These are phyloP conservation scores for Suncus etruscus DNA, from an alignment of 2,113 vertebrate species.

Conservation along the genomic window DNA sequence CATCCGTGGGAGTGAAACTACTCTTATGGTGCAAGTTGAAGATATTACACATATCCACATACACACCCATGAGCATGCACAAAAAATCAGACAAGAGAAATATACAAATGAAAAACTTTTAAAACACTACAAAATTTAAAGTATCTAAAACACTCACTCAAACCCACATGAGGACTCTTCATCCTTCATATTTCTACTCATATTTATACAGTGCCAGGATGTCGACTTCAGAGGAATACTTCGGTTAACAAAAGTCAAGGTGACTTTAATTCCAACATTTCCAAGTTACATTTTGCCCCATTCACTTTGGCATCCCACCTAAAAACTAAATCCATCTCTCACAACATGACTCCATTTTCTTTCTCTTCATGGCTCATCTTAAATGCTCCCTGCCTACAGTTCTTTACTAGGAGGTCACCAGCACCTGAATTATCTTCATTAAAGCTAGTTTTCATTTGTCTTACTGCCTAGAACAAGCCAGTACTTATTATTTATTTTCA, in stretches of 20 bases:
- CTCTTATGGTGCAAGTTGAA: not conserved
- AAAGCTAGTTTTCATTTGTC: conserved; percentile 58
- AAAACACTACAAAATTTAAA: no score
- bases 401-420: not conserved
- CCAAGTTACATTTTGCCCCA: not conserved
- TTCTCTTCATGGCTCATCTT: conserved; percentile 44
- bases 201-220: not conserved
- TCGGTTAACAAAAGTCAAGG: not conserved
- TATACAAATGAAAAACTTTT: no score
- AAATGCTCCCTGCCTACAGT: conserved; percentile 19
- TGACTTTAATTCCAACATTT: not conserved
- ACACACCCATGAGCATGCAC: not conserved
- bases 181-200: not conserved
- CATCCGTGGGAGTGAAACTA: not conserved
- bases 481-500: conserved; percentile 43
- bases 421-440: conserved; percentile 6
- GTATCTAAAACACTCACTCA: not conserved
- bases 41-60: not conserved
- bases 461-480: not conserved
- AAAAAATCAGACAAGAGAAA: not conserved
- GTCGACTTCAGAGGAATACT: not conserved
- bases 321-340: conserved; percentile 22
- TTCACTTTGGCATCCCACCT: not conserved
- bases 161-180: not conserved
- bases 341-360: conserved; percentile 54